These are phyloP conservation scores for Drosophila robusta DNA, from an alignment of 2,888 invertebrate genomes.

Conservation along the genomic window DNA sequence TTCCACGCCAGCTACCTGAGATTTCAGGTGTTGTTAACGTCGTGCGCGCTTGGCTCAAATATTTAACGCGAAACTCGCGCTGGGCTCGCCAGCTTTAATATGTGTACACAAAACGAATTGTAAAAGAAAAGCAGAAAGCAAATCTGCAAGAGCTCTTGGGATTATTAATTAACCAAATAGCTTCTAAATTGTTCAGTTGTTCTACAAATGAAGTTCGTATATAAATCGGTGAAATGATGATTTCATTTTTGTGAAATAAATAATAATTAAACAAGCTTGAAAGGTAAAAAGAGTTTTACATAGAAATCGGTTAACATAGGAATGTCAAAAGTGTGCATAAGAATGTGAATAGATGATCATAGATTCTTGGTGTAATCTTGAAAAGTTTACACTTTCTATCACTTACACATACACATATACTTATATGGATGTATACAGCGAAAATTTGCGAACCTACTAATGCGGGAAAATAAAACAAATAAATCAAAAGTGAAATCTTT, in stretches of 20 bases:
- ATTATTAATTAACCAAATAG: constrained; percentile 16
- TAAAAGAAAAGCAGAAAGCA: constrained; percentile 28
- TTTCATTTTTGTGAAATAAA: constrained; percentile 11
- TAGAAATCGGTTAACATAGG: constrained; percentile 7
- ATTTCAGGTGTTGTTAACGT: constrained; percentile 63
- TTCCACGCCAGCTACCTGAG: constrained; percentile 73
- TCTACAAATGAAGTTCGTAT: constrained; percentile 16
- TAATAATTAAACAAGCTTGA: constrained; percentile 14
- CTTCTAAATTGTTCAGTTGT: constrained; percentile 1
- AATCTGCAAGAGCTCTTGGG: constrained; percentile 27
- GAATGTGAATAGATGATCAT: constrained; percentile 15
- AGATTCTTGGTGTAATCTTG: constrained; percentile 18
- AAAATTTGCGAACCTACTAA: constrained; percentile 28
- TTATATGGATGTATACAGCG: background rate
- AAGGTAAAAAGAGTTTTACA: constrained; percentile 7
- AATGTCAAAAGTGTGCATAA: constrained; percentile 12
- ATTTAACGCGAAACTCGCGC: constrained; percentile 49
- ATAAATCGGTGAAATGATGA: constrained; percentile 15
- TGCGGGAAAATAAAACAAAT: constrained; percentile 18
- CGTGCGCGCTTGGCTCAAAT: constrained; percentile 55
- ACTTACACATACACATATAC: background rate
- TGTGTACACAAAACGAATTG: constrained; percentile 29
- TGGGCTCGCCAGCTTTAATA: constrained; percentile 28
- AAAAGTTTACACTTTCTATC: constrained; percentile 25
- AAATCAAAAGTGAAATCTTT: constrained; percentile 42